Evolutionary conservation across 2,797 vertebrate genomes (phyloP).

Genomic region (Phoebastria nigripes): DNA sequence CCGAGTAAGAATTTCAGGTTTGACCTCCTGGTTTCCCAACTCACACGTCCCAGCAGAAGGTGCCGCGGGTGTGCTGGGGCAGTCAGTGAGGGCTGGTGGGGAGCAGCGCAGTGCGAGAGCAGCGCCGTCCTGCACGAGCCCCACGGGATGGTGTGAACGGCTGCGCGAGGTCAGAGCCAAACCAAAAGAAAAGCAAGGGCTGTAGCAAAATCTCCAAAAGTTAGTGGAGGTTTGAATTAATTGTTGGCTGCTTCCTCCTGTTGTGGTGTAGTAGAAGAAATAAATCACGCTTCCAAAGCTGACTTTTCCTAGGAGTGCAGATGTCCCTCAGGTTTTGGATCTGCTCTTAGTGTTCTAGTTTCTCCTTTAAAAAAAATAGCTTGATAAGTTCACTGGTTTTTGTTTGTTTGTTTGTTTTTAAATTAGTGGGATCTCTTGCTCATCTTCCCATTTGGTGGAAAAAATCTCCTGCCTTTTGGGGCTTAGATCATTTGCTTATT

Average conservation of each 20-base stretch:
- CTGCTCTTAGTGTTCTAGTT: not conserved
- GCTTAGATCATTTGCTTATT: not conserved
- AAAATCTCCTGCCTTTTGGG: not conserved
- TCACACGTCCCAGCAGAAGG: fast-evolving
- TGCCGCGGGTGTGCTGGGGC: not conserved
- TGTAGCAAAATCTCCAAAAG: not conserved
- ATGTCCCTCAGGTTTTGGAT: not conserved
- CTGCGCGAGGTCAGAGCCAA: not conserved
- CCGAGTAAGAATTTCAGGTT: not conserved
- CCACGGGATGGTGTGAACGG: fast-evolving
- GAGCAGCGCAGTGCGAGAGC: fast-evolving
- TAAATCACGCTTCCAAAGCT: not conserved
- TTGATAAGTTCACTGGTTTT: not conserved
- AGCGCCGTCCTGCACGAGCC: fast-evolving
- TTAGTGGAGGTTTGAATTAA: not conserved
- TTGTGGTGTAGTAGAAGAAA: not conserved
- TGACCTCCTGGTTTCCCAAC: not conserved
- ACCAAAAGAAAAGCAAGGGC: not conserved
- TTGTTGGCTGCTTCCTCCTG: not conserved
- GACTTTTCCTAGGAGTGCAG: not conserved
- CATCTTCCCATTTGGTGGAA: not conserved
- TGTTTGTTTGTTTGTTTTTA: not conserved
- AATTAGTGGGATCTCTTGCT: not conserved
- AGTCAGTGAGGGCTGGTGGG: not conserved
- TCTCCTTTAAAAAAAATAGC: not conserved